Percentiles rank a stretch among this genome's conserved stretches.
Conservation (phyloP, 1,140 invertebrate species). For the Nilaparvata lugens region DNA sequence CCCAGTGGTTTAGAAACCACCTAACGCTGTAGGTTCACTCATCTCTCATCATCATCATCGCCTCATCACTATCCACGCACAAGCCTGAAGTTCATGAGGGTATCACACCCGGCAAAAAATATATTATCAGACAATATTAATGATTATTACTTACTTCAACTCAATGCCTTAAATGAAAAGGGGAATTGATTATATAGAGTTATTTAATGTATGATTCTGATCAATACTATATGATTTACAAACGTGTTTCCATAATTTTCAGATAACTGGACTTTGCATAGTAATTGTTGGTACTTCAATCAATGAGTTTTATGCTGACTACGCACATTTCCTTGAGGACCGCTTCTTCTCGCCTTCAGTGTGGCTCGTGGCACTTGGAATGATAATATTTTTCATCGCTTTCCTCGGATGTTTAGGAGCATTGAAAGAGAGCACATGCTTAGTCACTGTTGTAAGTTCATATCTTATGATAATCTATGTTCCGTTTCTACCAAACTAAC, state of each 20-base stretch:
- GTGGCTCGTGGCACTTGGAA: constrained; percentile 57
- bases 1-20: too few relatives aligned
- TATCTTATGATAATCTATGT: not conserved
- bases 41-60: too few relatives aligned
- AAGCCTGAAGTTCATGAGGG: too few relatives aligned
- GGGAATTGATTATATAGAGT: not conserved
- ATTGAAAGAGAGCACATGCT: constrained; percentile 68
- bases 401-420: constrained; percentile 82
- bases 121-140: too few relatives aligned
- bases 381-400: constrained; percentile 61
- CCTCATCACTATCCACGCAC: too few relatives aligned
- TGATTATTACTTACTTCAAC: too few relatives aligned
- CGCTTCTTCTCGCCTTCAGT: constrained; percentile 34
- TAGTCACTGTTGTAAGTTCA: constrained; percentile 63
- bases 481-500: not conserved
- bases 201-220: not conserved
- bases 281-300: constrained; percentile 31
- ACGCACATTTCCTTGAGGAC: constrained; percentile 32
- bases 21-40: not conserved
- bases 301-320: constrained; percentile 32
- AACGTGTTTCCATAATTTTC: constrained; percentile 13
- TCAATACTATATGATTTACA: not conserved
- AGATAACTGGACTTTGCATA: constrained; percentile 30
- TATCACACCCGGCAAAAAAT: too few relatives aligned
- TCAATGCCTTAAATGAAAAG: too few relatives aligned